These are phyloP conservation scores for Diaphora mendica DNA, from an alignment of 2,888 invertebrate genomes.

Conservation along the genomic window DNA sequence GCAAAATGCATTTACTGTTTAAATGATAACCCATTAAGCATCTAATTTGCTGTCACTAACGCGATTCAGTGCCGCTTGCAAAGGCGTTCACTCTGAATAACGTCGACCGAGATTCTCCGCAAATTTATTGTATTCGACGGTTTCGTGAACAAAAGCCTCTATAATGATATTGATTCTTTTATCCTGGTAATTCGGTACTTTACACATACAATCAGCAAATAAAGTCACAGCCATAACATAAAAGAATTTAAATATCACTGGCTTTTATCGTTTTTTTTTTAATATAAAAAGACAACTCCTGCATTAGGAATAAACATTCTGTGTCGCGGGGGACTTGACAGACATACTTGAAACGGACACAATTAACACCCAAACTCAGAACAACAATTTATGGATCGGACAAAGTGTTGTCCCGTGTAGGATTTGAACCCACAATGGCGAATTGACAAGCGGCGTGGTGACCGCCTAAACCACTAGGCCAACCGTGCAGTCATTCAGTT, in stretches of 20 bases:
- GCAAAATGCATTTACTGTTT: neutral
- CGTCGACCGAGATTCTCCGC: slow-evolving; percentile 34
- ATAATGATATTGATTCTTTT: slow-evolving; percentile 53
- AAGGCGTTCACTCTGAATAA: slow-evolving; percentile 56
- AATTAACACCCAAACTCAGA: no score
- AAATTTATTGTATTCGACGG: slow-evolving; percentile 57
- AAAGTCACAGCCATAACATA: neutral
- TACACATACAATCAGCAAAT: neutral
- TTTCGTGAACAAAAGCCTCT: slow-evolving; percentile 51
- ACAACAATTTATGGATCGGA: no score
- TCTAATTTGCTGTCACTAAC: slow-evolving; percentile 9
- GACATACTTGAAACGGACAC: no score
- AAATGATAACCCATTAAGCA: neutral
- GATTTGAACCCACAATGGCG: no score
- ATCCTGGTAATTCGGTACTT: slow-evolving; percentile 5
- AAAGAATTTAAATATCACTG: neutral
- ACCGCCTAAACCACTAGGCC: no score
- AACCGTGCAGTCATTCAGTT: no score
- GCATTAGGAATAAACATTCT: no score
- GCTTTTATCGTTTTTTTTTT: no score
- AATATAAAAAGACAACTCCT: no score
- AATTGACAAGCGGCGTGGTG: no score
- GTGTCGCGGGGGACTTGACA: no score
- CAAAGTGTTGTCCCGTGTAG: no score
- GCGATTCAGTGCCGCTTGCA: slow-evolving; percentile 24